Evolutionary conservation across 2,797 vertebrate genomes (phyloP), one percentile per base, ranked within the genome.

Genomic region (Myripristis jacobus): DNA sequence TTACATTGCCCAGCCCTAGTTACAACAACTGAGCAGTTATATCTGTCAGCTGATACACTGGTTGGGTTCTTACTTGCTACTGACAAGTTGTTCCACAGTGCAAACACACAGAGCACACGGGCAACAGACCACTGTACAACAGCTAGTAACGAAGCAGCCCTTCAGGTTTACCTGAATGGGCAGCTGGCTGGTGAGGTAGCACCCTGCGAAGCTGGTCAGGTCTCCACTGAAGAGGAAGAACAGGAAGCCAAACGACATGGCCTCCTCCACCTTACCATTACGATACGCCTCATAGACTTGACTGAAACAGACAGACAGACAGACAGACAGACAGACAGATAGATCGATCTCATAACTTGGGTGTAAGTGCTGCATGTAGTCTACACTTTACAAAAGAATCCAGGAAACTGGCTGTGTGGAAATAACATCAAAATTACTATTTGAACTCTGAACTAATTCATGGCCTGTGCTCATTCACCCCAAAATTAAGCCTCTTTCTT

Each of bases 201-300:
- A 95, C 21, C 92, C 94, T 27, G 73, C 21, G 38, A 94, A 92
- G 75, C 79, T 91, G 66, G 85, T 88, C 27, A 94, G 55, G 59
- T 94, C 92, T 46, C 91, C 93, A 83, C 88, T 87, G 67, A 93
- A 60, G 80, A 92, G 91, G 69, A 91, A 93, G 50, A 94, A 84
- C 52, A 94, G 89, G 76, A 95, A 94, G 29, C 88, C 91, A 64
- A 92, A 70, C 56, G 93, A 94, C 81, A 93, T 89, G 0, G 89
- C 92, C 71, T 93, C 87, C 36, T 90, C 93, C 54, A 91, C 92
- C 85, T 90, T 93, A 54, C 92, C 91, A 38, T 76, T 94, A 66
- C 84, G 89, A 75, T 91, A 86, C 38, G 93, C 84, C 55, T 89
- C n/a, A 12, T 73, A 91, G 7, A 94, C 90, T 77, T 94, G 93